Percentiles rank a stretch among this genome's conserved stretches.
Evolutionary conservation across 2,797 vertebrate species (phyloP).

Genomic region (Malacoraja senta): DNA sequence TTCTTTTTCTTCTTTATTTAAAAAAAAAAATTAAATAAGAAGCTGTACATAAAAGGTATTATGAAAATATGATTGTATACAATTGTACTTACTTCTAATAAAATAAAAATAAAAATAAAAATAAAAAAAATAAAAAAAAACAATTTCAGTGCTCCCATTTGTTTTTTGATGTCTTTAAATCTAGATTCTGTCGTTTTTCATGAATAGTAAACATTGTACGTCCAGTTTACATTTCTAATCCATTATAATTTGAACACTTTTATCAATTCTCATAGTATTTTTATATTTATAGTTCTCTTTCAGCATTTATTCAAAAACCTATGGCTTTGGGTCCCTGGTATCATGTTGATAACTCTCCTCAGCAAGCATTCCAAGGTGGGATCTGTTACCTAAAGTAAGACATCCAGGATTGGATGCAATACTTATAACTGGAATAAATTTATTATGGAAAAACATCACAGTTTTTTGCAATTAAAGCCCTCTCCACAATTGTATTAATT

Average conservation of each 20-base stretch:
- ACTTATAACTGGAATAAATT: background rate
- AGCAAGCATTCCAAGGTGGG: background rate
- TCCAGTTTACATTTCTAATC: too few species aligned
- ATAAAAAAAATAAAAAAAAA: too few species aligned
- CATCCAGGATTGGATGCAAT: background rate
- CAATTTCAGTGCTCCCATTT: background rate
- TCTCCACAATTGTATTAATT: too few species aligned
- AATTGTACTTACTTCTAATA: too few species aligned
- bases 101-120: too few species aligned
- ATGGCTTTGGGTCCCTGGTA: too few species aligned
- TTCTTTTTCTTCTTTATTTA: too few species aligned
- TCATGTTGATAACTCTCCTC: too few species aligned
- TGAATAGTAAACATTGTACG: background rate
- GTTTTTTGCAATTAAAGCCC: background rate
- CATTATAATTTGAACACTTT: background rate
- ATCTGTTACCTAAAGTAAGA: background rate
- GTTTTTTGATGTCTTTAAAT: background rate
- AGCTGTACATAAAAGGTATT: too few species aligned
- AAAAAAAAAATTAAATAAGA: too few species aligned
- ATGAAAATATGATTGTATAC: too few species aligned
- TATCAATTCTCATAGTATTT: background rate
- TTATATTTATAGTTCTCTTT: background rate
- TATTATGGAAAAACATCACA: background rate
- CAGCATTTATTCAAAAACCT: background rate
- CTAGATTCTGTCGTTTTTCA: background rate